Conservation (phyloP, 2,888 invertebrate species). For the Myopa testacea region DNA sequence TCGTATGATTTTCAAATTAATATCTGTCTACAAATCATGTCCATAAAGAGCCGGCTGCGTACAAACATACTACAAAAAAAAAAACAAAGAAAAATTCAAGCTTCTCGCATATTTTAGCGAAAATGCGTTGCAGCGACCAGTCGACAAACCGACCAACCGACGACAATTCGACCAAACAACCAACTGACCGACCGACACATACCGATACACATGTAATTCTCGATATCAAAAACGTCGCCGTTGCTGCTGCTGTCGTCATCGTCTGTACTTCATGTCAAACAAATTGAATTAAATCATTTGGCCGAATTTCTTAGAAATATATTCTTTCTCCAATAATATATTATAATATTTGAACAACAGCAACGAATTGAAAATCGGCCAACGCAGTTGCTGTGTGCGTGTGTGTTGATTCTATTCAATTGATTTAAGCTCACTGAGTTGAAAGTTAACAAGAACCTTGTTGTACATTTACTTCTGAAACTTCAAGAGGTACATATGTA, state of each 20-base stretch:
- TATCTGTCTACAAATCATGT: background rate
- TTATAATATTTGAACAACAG: background rate
- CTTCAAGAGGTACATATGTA: too few relatives aligned
- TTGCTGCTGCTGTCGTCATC: constrained; percentile 13
- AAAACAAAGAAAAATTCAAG: background rate
- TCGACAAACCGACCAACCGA: background rate
- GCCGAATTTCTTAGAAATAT: constrained; percentile 14
- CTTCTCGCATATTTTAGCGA: background rate
- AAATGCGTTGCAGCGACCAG: constrained; percentile 10
- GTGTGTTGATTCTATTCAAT: background rate
- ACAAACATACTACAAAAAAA: background rate
- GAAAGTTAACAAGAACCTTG: background rate
- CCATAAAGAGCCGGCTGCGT: background rate
- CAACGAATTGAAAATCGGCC: background rate
- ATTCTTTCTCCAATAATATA: background rate
- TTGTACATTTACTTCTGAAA: too few relatives aligned
- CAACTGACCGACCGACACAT: background rate
- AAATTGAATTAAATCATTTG: constrained; percentile 22
- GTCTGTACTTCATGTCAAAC: constrained; percentile 22
- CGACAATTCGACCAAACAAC: background rate
- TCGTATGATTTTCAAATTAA: constrained; percentile 11
- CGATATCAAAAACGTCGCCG: constrained; percentile 5
- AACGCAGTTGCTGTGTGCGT: background rate
- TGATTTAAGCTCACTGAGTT: background rate
- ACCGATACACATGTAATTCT: background rate